phyloP scores from a whole-genome alignment of 2,113 vertebrate species.

The Mirounga angustirostris region DNA sequence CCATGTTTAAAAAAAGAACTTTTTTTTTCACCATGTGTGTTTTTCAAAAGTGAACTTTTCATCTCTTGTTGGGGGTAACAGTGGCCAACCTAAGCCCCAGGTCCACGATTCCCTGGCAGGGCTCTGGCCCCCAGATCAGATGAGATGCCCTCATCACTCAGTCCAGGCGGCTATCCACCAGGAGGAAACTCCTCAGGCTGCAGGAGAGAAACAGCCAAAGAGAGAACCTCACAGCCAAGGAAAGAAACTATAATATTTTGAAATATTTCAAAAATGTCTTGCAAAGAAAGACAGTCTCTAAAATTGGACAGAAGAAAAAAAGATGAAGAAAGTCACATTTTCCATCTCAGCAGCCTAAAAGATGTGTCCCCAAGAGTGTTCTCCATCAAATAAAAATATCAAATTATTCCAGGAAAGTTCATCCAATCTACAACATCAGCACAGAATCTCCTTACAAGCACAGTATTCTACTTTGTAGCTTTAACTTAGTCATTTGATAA shows the following conservation, averaged over 20 bases:
- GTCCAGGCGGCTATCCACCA: not conserved
- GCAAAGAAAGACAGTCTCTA: not conserved
- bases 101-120: not conserved
- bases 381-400: not conserved
- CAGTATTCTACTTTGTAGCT: not conserved
- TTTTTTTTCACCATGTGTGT: not conserved
- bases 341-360: not conserved
- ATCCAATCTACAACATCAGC: not conserved
- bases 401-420: not conserved
- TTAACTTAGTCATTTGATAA: not conserved
- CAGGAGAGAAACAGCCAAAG: slow-evolving; percentile 8
- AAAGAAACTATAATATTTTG: slow-evolving; percentile 31
- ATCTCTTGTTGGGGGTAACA: not conserved
- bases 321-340: not conserved
- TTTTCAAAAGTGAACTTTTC: slow-evolving; percentile 61
- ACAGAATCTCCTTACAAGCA: not conserved
- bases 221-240: slow-evolving; percentile 35
- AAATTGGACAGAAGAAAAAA: slow-evolving; percentile 32
- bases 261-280: slow-evolving; percentile 48
- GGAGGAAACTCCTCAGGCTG: not conserved
- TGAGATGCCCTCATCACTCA: not conserved
- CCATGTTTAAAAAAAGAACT: not conserved
- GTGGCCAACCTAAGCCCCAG: not conserved
- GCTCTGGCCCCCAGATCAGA: not conserved
- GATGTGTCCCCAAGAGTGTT: not conserved